A percentile compares a stretch with the other conserved stretches of the same genome.
phyloP scores from a whole-genome alignment of 2,113 vertebrate species.

The Eleginops maclovinus region DNA sequence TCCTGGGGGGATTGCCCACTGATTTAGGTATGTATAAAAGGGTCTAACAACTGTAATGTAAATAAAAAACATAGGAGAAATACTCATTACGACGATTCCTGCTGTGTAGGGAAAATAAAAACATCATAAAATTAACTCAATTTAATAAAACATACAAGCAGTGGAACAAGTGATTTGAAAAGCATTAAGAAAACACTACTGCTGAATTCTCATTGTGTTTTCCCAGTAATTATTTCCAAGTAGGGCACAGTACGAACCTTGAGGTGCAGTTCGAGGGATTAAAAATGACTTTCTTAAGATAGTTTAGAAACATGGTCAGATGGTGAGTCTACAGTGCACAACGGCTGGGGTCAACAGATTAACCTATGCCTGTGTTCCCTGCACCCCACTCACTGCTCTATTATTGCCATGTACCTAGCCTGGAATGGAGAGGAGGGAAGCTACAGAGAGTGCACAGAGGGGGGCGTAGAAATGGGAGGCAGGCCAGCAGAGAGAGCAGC shows the following conservation, averaged over 20 bases:
- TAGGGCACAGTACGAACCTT: slow-evolving; percentile 11
- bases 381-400: slow-evolving; percentile 61
- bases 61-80: background rate
- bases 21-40: too few relatives aligned
- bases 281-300: slow-evolving; percentile 52
- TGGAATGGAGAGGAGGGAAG: slow-evolving; percentile 57
- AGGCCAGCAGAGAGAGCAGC: slow-evolving; percentile 50
- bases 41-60: too few relatives aligned
- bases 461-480: slow-evolving; percentile 21
- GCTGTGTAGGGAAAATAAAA: background rate
- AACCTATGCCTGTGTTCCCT: slow-evolving; percentile 73
- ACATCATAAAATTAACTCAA: too few relatives aligned
- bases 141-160: background rate
- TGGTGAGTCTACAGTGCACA: slow-evolving; percentile 66
- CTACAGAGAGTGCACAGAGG: slow-evolving; percentile 46
- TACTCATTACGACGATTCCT: background rate
- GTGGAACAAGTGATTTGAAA: too few relatives aligned
- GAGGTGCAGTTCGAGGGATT: slow-evolving; percentile 42
- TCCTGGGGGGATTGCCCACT: too few relatives aligned
- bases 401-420: slow-evolving; percentile 58
- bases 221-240: background rate
- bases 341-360: slow-evolving; percentile 77
- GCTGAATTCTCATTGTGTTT: slow-evolving; percentile 1
- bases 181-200: too few relatives aligned
- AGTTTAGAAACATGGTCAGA: slow-evolving; percentile 61